Conservation (phyloP, 2,888 invertebrate species). For the Flexamia atlantica region DNA sequence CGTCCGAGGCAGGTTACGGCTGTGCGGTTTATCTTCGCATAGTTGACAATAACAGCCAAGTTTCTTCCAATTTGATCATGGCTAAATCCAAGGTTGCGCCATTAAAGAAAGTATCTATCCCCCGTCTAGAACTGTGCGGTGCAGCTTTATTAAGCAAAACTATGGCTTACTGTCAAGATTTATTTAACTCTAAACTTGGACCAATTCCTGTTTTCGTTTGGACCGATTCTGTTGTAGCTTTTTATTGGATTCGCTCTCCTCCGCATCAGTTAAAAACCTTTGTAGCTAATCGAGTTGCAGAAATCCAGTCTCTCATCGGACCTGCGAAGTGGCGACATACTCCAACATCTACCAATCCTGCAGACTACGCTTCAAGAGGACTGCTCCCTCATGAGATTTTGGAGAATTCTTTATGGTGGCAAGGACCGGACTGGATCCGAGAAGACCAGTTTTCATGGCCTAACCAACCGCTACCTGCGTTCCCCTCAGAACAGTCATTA, state of each 20-base stretch:
- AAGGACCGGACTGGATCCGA: neutral
- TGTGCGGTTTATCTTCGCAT: neutral
- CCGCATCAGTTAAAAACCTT: slow-evolving; percentile 2
- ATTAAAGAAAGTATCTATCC: slow-evolving; percentile 13
- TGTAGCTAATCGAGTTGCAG: slow-evolving; percentile 14
- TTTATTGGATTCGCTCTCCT: slow-evolving; percentile 17
- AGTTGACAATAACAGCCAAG: neutral
- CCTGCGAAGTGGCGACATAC: neutral
- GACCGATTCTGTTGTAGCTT: neutral
- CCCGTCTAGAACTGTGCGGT: slow-evolving; percentile 23
- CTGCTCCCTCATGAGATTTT: neutral
- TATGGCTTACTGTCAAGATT: neutral
- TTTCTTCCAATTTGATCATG: neutral
- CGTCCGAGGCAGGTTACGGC: neutral
- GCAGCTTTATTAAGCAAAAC: slow-evolving; percentile 10
- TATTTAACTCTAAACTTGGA: neutral
- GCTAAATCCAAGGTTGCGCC: neutral
- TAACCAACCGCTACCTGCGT: neutral
- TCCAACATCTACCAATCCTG: neutral
- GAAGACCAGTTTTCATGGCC: neutral
- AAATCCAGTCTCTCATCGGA: neutral
- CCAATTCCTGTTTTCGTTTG: neutral
- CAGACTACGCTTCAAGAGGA: slow-evolving; percentile 22
- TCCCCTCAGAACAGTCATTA: neutral
- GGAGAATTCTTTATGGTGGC: slow-evolving; percentile 16